A percentile compares a stretch with the other conserved stretches of the same genome.
Conservation (phyloP, 2,113 vertebrate species). For the Fukomys damarensis region DNA sequence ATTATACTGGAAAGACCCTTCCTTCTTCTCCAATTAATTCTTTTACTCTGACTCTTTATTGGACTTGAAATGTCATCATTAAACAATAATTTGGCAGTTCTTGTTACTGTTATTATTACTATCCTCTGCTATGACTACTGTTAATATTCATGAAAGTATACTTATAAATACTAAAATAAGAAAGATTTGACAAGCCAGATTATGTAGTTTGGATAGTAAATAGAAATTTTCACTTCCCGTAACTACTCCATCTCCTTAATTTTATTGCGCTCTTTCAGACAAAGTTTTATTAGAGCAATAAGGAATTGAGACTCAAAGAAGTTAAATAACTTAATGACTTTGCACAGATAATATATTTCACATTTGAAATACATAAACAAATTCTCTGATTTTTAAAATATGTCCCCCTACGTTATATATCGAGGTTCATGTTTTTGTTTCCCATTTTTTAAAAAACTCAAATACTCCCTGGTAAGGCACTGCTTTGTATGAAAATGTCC, state of each 20-base stretch:
- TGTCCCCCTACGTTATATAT: too few relatives aligned
- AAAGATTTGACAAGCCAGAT: background rate
- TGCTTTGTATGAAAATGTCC: background rate
- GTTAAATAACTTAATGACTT: background rate
- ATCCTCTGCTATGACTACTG: background rate
- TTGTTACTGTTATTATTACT: background rate
- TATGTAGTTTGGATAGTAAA: background rate
- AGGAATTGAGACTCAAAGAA: background rate
- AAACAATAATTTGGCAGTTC: background rate
- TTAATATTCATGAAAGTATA: background rate
- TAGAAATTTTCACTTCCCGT: background rate
- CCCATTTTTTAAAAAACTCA: background rate
- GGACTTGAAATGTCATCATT: background rate
- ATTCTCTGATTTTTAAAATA: conserved; percentile 18
- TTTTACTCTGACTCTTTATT: background rate
- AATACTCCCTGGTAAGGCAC: background rate
- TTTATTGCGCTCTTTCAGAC: background rate
- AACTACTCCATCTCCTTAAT: background rate
- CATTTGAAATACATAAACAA: background rate
- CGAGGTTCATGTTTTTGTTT: background rate
- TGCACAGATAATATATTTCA: background rate
- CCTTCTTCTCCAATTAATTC: background rate
- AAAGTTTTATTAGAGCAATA: background rate
- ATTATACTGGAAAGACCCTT: background rate
- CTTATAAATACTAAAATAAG: background rate